Conservation (phyloP, 2,113 vertebrate species). For the Semicossyphus pulcher region DNA sequence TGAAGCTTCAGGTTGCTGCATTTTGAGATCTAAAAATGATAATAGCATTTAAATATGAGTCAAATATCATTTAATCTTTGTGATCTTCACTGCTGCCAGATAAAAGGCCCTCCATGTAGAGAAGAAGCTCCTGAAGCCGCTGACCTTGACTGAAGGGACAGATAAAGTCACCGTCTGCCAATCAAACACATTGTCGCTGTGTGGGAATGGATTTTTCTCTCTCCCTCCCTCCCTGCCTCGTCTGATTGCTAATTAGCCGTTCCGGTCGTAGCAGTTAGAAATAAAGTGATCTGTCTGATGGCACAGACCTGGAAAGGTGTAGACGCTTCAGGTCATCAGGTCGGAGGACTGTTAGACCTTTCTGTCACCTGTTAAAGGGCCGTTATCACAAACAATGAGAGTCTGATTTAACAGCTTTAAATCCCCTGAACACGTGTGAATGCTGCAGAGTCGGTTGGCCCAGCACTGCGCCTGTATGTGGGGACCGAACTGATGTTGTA, state of each 20-base stretch:
- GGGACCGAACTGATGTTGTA: too few species aligned
- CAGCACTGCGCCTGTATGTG: too few species aligned
- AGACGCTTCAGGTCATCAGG: background rate
- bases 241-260: conserved; percentile 1
- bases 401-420: background rate
- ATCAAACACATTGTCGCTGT: conserved; percentile 27
- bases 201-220: background rate
- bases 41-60: background rate
- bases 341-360: background rate
- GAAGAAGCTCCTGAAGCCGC: background rate
- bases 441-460: too few species aligned
- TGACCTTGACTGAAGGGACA: conserved; percentile 49
- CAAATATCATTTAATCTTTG: background rate
- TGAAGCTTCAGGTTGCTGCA: background rate
- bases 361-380: background rate
- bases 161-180: conserved; percentile 26
- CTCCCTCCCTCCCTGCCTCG: background rate
- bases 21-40: background rate
- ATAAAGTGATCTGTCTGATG: background rate
- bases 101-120: background rate
- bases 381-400: background rate
- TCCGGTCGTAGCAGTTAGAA: background rate
- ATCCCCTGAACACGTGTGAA: too few species aligned
- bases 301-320: background rate
- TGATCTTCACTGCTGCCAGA: background rate